Conservation (phyloP, 2,888 invertebrate genomes). For the Ecdyonurus torrentis region DNA sequence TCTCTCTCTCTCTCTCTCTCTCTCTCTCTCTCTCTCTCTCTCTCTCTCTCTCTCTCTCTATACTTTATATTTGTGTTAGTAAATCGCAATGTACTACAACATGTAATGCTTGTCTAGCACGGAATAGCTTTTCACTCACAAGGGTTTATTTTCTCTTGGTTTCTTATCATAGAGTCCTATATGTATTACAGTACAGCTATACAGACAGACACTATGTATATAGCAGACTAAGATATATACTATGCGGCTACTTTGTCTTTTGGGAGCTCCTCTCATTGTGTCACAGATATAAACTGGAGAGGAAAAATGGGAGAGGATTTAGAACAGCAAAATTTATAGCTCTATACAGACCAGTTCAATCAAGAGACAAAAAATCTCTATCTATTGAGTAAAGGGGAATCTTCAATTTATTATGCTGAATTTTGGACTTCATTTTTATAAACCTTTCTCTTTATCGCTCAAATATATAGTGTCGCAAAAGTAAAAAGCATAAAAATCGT, state of each 20-base stretch:
- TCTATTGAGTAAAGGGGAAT: no score
- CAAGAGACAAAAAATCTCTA: no score
- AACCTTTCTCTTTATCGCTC: not conserved
- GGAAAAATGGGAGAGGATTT: not conserved
- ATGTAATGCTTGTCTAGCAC: not conserved
- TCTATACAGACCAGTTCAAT: conserved; percentile 2
- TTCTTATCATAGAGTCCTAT: no score
- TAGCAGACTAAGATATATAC: not conserved
- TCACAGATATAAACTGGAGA: not conserved
- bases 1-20: no score
- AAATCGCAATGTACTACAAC: not conserved
- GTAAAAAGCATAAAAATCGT: no score
- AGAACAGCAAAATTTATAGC: not conserved
- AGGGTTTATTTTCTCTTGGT: not conserved
- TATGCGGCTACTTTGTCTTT: not conserved
- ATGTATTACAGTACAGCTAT: no score
- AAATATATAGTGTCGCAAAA: no score
- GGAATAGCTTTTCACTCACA: not conserved
- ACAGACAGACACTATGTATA: not conserved
- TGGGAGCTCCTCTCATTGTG: no score
- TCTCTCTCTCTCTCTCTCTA: no score
- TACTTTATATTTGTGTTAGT: no score
- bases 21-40: not conserved
- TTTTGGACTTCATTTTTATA: not conserved
- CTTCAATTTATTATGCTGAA: not conserved